These are phyloP conservation scores for Agrypnia vestita DNA, from an alignment of 1,140 invertebrate genomes.

Conservation along the genomic window DNA sequence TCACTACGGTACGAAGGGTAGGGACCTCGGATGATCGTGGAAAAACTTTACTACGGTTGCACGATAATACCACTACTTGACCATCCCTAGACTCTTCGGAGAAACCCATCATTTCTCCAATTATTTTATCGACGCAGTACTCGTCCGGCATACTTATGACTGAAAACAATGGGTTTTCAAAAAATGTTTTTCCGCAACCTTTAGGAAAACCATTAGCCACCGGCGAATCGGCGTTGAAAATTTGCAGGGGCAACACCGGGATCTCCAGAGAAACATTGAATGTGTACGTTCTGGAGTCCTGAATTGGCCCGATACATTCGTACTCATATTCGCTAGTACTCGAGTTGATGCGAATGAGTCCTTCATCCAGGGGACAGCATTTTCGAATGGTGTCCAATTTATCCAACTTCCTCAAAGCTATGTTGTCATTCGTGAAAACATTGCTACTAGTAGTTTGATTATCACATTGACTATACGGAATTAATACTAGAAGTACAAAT, in stretches of 20 bases:
- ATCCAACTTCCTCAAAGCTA: neutral
- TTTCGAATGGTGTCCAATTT: neutral
- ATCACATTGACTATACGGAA: neutral
- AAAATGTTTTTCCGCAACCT: slow-evolving; percentile 2
- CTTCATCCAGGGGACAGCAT: neutral
- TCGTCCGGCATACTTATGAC: neutral
- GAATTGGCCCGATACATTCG: slow-evolving; percentile 4
- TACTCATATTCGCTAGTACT: neutral
- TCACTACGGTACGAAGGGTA: slow-evolving; percentile 10
- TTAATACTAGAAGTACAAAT: neutral
- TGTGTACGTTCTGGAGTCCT: neutral
- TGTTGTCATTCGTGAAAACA: neutral
- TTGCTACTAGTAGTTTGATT: too few species aligned
- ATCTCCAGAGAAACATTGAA: slow-evolving; percentile 29
- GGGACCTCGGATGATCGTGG: neutral
- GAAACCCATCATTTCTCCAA: slow-evolving; percentile 11
- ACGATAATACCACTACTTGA: slow-evolving; percentile 35
- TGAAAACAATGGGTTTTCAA: slow-evolving; percentile 4
- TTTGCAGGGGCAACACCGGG: slow-evolving; percentile 35
- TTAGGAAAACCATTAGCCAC: slow-evolving; percentile 47
- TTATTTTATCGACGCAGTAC: slow-evolving; percentile 53
- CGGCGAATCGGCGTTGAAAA: neutral
- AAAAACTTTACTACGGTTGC: neutral
- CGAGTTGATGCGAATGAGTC: neutral
- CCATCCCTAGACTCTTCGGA: slow-evolving; percentile 2